A percentile compares a stretch with the other conserved stretches of the same genome.
Evolutionary conservation across 1,140 invertebrate genomes (phyloP).

Genomic region (Protaetia brevitarsis): DNA sequence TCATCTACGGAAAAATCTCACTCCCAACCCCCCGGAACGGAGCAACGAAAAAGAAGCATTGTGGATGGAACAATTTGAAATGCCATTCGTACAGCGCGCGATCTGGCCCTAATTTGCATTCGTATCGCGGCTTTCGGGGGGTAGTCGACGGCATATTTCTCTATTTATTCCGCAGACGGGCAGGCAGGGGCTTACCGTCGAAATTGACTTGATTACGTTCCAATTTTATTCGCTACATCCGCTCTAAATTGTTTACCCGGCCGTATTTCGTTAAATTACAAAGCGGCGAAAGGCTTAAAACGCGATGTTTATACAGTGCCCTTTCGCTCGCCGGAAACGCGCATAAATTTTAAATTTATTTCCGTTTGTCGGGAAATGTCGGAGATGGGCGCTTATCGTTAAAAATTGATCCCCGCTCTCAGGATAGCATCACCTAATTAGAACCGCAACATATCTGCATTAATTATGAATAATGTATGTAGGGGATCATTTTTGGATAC

Average conservation of each 20-base stretch:
- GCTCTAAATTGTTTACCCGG: background rate
- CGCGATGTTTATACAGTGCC: background rate
- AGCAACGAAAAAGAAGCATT: background rate
- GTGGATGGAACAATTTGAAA: constrained; percentile 13
- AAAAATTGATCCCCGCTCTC: too few species aligned
- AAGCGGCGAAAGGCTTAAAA: background rate
- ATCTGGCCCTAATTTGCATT: constrained; percentile 6
- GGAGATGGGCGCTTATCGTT: too few species aligned
- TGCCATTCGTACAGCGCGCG: background rate
- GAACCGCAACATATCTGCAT: background rate
- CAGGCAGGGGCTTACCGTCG: background rate
- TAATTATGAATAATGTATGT: too few species aligned
- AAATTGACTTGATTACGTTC: constrained; percentile 11
- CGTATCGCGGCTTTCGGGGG: background rate
- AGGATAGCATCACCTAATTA: background rate
- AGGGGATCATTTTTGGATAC: too few species aligned
- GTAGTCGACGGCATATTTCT: constrained; percentile 5
- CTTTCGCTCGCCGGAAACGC: background rate
- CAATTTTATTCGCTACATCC: constrained; percentile 6
- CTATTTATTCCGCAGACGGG: constrained; percentile 4
- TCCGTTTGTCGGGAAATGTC: background rate
- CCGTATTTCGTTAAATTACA: constrained; percentile 11
- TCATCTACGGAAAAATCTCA: background rate
- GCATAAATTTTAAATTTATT: background rate
- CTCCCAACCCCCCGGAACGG: too few species aligned